Evolutionary conservation across 1,140 invertebrate species (phyloP).

Genomic region (Popillia japonica): DNA sequence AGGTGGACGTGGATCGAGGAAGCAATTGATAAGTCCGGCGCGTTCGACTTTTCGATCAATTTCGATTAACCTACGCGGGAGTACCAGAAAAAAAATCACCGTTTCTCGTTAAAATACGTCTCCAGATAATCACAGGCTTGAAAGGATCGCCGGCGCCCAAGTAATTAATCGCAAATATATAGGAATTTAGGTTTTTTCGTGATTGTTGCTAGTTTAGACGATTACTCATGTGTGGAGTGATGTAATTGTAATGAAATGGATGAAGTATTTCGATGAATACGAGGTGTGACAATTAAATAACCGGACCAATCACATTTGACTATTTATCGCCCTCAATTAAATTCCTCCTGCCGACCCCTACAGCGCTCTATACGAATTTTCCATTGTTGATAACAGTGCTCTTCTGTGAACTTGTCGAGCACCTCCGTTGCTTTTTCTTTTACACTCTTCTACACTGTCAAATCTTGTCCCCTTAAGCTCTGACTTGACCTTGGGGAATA

Average conservation of each 20-base stretch:
- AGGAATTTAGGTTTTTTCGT: conserved; percentile 14
- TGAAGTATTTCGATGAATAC: neutral
- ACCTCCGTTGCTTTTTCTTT: no score
- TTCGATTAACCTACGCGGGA: conserved; percentile 8
- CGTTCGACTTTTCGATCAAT: neutral
- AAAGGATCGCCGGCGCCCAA: neutral
- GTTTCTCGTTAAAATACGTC: conserved; percentile 33
- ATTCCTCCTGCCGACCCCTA: no score
- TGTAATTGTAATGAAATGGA: neutral
- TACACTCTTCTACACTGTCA: no score
- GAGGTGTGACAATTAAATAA: no score
- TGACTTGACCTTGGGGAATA: no score
- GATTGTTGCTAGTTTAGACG: neutral
- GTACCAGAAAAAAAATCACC: conserved; percentile 25
- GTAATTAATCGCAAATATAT: conserved; percentile 31
- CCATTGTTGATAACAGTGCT: no score
- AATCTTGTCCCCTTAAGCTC: no score
- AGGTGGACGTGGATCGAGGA: neutral
- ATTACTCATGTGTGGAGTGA: neutral
- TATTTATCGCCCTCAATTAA: no score
- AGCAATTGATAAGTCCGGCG: conserved; percentile 10
- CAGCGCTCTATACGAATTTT: no score
- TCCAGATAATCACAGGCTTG: conserved; percentile 12
- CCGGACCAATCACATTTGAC: no score
- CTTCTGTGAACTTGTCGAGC: no score